phyloP scores from a whole-genome alignment of 2,797 vertebrate genomes.

The Apodemus agrarius region DNA sequence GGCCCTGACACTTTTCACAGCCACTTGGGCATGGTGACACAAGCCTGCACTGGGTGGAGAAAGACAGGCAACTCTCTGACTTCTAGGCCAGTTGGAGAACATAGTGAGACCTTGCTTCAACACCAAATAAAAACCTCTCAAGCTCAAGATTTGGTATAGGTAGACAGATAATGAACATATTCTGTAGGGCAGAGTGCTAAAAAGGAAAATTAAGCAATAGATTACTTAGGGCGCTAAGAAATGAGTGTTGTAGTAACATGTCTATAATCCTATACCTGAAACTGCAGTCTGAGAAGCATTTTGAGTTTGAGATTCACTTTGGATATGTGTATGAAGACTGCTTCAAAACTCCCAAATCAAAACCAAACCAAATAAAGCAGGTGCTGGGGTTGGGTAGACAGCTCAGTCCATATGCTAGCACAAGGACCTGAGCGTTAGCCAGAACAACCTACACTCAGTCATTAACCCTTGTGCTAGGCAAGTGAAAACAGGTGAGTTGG shows the following conservation, averaged over 20 bases:
- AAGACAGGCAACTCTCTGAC: not conserved
- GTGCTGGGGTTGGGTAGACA: not conserved
- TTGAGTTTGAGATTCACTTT: not conserved
- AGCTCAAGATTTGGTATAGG: not conserved
- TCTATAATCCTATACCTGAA: not conserved
- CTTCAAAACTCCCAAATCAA: not conserved
- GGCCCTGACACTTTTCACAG: not conserved
- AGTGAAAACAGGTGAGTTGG: not conserved
- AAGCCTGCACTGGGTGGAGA: not conserved
- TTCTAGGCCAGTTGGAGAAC: too few relatives aligned
- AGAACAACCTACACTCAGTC: not conserved
- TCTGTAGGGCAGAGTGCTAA: conserved; percentile 38
- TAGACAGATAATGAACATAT: not conserved
- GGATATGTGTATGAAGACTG: not conserved
- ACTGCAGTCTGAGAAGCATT: not conserved
- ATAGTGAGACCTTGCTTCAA: not conserved
- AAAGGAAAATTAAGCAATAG: conserved; percentile 13
- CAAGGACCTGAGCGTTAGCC: not conserved
- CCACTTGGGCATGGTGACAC: not conserved
- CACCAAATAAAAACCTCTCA: not conserved
- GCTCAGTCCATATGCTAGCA: not conserved
- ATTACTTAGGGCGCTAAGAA: not conserved
- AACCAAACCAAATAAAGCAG: not conserved
- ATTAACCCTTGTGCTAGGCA: not conserved
- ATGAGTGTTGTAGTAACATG: not conserved